Conservation (phyloP, 2,888 invertebrate species). For the Eupithecia subumbrata region DNA sequence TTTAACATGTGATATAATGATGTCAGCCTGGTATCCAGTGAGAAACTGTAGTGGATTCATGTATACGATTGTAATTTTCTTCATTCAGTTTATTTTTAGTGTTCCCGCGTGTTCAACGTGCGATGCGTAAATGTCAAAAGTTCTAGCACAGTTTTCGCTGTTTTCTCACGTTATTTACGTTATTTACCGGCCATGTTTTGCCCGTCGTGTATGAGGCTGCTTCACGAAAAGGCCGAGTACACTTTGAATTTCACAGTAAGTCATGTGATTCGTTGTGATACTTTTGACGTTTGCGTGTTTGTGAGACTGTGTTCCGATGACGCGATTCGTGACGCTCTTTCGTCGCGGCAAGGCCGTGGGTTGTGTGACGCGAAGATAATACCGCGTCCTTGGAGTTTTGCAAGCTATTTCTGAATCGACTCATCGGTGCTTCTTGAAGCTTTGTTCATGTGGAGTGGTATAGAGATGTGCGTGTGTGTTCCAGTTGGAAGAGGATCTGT, state of each 20-base stretch:
- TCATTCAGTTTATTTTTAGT: constrained; percentile 80
- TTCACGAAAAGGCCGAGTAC: constrained; percentile 75
- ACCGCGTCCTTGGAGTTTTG: constrained; percentile 47
- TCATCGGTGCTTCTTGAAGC: constrained; percentile 35
- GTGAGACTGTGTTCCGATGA: constrained; percentile 64
- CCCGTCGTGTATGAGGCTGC: constrained; percentile 68
- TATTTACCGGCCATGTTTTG: constrained; percentile 65
- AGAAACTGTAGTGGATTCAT: constrained; percentile 75
- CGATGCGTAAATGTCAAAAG: constrained; percentile 80
- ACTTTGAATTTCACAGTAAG: constrained; percentile 76
- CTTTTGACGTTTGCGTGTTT: constrained; percentile 77
- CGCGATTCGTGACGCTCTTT: constrained; percentile 59
- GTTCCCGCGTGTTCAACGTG: constrained; percentile 77
- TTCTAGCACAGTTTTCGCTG: constrained; percentile 59
- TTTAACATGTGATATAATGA: constrained; percentile 81
- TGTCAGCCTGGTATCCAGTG: constrained; percentile 77
- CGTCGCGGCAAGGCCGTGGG: constrained; percentile 47
- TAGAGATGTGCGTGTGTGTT: constrained; percentile 54
- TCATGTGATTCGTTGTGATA: constrained; percentile 61
- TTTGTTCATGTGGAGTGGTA: constrained; percentile 40
- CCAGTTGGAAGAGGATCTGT: constrained; percentile 89
- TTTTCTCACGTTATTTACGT: constrained; percentile 47
- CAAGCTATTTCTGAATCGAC: constrained; percentile 45
- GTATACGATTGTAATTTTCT: constrained; percentile 80
- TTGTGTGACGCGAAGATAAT: constrained; percentile 41